Evolutionary conservation across 2,113 vertebrate species (phyloP).

Genomic region (Chrysochloris asiatica): DNA sequence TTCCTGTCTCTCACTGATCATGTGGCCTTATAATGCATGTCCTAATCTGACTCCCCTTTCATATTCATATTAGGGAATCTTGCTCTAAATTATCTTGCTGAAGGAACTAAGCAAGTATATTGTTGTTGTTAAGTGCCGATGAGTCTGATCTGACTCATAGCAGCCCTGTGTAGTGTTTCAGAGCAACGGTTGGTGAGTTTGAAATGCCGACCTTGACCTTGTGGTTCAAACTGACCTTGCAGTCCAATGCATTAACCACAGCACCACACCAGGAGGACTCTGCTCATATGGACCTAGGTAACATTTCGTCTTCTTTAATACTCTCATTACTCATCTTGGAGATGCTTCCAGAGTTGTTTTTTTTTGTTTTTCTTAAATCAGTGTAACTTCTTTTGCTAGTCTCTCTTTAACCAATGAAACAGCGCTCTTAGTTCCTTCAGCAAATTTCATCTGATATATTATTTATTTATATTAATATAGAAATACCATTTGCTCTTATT

Average conservation of each 20-base stretch:
- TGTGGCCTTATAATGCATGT: background rate
- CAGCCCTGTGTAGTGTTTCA: no score
- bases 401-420: background rate
- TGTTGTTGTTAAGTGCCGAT: no score
- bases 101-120: no score
- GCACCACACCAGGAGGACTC: no score
- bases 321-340: background rate
- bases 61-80: background rate
- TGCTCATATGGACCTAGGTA: background rate
- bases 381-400: background rate
- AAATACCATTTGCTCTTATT: background rate
- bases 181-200: no score
- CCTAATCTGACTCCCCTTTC: background rate
- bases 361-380: background rate
- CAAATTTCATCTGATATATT: background rate
- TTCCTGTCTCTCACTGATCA: background rate
- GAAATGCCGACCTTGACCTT: no score
- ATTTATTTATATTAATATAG: constrained; percentile 46
- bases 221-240: no score
- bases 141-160: no score
- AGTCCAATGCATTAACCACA: no score
- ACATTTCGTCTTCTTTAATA: background rate
- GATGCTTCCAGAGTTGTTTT: background rate
- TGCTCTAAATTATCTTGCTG: background rate
- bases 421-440: constrained; percentile 4